Base-by-base conservation (phyloP, 2,113 vertebrate genomes). In the Centrocercus urophasianus region DNA sequence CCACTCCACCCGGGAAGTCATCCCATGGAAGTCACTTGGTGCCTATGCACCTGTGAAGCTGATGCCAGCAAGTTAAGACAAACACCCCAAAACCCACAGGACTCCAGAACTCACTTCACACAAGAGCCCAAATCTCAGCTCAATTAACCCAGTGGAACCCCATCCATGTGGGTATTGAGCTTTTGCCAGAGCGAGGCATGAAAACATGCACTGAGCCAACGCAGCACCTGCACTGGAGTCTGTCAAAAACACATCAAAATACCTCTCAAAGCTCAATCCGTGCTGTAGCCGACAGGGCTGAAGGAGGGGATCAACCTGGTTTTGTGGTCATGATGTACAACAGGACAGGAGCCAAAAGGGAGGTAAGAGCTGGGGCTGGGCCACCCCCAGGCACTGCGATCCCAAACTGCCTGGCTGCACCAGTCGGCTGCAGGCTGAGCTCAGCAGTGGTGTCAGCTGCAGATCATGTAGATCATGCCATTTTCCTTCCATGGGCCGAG, bases 61-160 rank as follows among this genome's bases (percentile, higher is more conserved):
- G 52, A 50, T 86, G 56, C 20, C 24, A 83, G 56, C n/a, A 81
- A 71, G 60, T 20, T 20, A 61, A 86, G 65, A 95, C 72, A 81
- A 93, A 93, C 82, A 61, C 69, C 69, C 88, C 56, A 54, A 91
- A 69, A 90, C 77, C 79, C 2, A 4, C 82, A 94, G 66, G 38
- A 38, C 38, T 92, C 70, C 38, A 91, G 76, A 89, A 93, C 45
- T 50, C 82, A 86, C 84, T 93, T 71, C 72, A 83, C 8, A 4
- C 74, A 83, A 88, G 13, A 93, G 66, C 72, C 43, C 5, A 91
- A 91, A 52, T 93, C 78, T 82, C 78, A 43, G 45, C 78, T 83
- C 87, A 91, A 70, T 89, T 85, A 87, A 28, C 87, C 64, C 30
- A 73, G 66, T 5, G 4, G 63, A 91, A 84, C 75, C 59, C 16